phyloP scores from a whole-genome alignment of 2,797 vertebrate genomes.

The Morelia viridis region DNA sequence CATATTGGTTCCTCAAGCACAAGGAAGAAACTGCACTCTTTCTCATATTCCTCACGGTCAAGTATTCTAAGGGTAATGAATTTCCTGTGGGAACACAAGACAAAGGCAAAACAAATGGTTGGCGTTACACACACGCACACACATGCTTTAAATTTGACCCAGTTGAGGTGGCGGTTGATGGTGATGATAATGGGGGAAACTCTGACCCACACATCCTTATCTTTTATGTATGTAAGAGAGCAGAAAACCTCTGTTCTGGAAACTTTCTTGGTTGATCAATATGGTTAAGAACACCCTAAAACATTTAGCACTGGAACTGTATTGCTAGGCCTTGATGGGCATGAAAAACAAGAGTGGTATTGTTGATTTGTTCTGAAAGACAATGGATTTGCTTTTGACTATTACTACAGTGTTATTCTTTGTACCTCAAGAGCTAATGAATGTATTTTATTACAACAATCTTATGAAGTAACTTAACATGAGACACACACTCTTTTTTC shows the following conservation, averaged over 20 bases:
- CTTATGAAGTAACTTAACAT: not conserved
- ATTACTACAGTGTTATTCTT: not conserved
- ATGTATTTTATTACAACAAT: not conserved
- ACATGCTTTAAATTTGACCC: conserved; percentile 72
- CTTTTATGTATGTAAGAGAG: conserved; percentile 61
- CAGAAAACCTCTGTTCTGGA: conserved; percentile 37
- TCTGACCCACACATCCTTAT: conserved; percentile 66
- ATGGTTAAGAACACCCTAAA: not conserved
- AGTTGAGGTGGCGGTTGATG: conserved; percentile 59
- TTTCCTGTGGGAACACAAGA: conserved; percentile 97
- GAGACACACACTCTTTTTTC: not conserved
- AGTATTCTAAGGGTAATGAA: conserved; percentile 88
- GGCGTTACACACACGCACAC: conserved; percentile 67
- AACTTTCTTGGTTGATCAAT: not conserved
- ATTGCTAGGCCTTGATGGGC: not conserved
- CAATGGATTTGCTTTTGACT: not conserved
- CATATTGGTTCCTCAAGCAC: conserved; percentile 92
- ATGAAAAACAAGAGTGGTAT: not conserved
- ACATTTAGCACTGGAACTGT: not conserved
- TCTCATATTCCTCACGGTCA: conserved; percentile 95
- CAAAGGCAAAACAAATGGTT: conserved; percentile 86
- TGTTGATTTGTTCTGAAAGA: not conserved
- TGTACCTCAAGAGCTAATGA: not conserved
- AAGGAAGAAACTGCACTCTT: conserved; percentile 91
- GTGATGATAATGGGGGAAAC: conserved; percentile 69